These are phyloP conservation scores for Pipistrellus pygmaeus DNA, from an alignment of 2,797 vertebrate genomes.

Conservation along the genomic window DNA sequence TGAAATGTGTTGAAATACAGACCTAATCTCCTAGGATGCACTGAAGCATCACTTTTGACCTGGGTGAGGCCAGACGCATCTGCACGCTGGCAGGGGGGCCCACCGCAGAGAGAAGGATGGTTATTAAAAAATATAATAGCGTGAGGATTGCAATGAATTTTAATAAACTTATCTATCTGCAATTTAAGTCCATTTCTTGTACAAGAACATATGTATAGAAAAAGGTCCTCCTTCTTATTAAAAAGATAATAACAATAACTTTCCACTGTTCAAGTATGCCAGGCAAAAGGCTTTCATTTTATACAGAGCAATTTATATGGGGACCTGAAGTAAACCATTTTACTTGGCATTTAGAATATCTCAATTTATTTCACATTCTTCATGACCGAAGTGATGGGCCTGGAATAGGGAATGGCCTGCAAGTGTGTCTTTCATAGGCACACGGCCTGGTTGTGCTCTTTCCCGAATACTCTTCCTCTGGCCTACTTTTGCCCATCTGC, in stretches of 20 bases:
- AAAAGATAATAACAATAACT: constrained; percentile 56
- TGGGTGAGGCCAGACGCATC: not conserved
- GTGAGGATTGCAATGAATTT: constrained; percentile 73
- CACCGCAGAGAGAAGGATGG: not conserved
- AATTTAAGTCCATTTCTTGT: constrained; percentile 63
- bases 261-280: constrained; percentile 20
- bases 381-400: not conserved
- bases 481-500: not conserved
- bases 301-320: constrained; percentile 47
- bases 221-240: constrained; percentile 13
- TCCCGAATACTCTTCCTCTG: not conserved
- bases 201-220: constrained; percentile 16
- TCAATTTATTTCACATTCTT: constrained; percentile 49
- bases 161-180: constrained; percentile 68
- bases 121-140: constrained; percentile 64
- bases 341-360: constrained; percentile 11
- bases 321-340: constrained; percentile 6
- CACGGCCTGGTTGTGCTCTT: not conserved
- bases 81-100: not conserved
- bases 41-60: constrained; percentile 59
- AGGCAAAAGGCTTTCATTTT: constrained; percentile 42
- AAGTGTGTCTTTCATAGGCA: not conserved
- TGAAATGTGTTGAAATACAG: constrained; percentile 6
- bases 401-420: not conserved
- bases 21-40: constrained; percentile 17